Evolutionary conservation across 2,797 vertebrate species (phyloP).

Genomic region (Muscicapa striata): DNA sequence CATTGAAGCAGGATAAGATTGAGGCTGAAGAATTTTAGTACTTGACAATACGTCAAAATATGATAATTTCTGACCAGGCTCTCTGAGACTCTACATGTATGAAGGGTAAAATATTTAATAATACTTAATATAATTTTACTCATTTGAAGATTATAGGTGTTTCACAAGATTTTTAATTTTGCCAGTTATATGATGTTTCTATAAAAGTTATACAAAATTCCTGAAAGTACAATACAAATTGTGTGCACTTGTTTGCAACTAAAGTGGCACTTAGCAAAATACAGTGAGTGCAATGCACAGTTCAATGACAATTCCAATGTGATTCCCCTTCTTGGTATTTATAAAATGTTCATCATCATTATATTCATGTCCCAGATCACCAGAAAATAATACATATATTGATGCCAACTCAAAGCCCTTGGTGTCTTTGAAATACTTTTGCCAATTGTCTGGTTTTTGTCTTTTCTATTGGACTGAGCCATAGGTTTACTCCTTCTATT

Average conservation of each 20-base stretch:
- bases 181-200: background rate
- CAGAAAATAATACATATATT: background rate
- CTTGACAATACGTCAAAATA: background rate
- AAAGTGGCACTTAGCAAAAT: background rate
- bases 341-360: background rate
- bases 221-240: background rate
- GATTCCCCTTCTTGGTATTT: background rate
- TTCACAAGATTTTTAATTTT: background rate
- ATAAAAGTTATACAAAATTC: background rate
- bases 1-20: background rate
- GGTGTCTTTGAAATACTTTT: background rate
- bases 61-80: background rate
- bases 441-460: background rate
- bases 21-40: background rate
- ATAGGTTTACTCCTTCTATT: fast-evolving
- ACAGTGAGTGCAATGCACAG: background rate
- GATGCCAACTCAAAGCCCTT: background rate
- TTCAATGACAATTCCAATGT: background rate
- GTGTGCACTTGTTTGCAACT: no score
- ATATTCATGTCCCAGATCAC: background rate
- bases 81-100: background rate
- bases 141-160: background rate
- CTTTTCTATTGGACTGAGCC: background rate
- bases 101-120: background rate
- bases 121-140: background rate